Base-by-base conservation (phyloP, 2,888 invertebrate species). In the Apamea sordens region DNA sequence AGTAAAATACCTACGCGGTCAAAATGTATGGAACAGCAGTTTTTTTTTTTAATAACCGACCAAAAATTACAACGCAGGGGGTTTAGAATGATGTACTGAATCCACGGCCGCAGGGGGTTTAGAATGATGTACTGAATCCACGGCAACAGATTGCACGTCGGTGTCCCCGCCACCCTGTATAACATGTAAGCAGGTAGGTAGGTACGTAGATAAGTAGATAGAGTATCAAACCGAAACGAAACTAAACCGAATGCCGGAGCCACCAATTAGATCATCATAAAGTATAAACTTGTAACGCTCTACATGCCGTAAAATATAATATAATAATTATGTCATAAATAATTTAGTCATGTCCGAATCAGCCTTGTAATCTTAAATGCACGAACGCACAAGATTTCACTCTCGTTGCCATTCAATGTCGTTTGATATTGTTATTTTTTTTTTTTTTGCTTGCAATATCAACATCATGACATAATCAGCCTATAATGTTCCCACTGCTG, bases 331-430 rank as follows among this genome's bases (percentile, higher is more conserved):
- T 69, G 36, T 68, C 18, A 44, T 53, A 71, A 81, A 82, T 83
- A 72, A 69, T 70, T 73, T 36, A 36, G 50, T 77, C 65, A 56
- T 61, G 56, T 78, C 24, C 61, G 56, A 69, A 64, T 69, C 67
- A 63, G 47, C 70, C 67, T 83, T 81, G 83, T 67, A 63, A 83
- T 56, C 53, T 36, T 56, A 83, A 67, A 82, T 71, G 77, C 83
- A 81, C 77, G 67, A 81, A 71, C 44, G 67, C 53, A 77, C 83
- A 83, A 63, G 53, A 68, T 69, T 73, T 73, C 65, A 56, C 70
- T 83, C 44, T 65, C 44, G 28, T 59, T 41, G 11, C 28, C 41
- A 59, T 65, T 53, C 64, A 59, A 70, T 53, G 41, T 50, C 28
- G 28, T 61, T 77, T 47, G n/a, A 18, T 10, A 44, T 13, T 47